Percentiles rank a stretch among this genome's conserved stretches.
Conservation (phyloP, 2,888 invertebrate species). For the Mactromeris polynyma region DNA sequence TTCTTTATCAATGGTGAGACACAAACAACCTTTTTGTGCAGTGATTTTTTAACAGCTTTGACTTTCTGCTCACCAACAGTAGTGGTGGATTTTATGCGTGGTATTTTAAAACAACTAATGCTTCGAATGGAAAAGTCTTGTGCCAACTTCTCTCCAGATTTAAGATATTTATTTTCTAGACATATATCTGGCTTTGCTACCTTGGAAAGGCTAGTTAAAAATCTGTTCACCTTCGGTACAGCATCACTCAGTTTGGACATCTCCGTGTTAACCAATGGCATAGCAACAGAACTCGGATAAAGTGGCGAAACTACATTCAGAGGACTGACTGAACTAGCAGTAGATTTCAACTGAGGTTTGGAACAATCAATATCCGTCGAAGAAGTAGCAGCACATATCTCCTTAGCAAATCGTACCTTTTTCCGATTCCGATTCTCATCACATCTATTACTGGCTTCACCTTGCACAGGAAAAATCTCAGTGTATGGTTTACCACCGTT, state of each 20-base stretch:
- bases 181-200: conserved; percentile 32
- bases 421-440: not conserved
- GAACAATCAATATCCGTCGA: not conserved
- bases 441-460: not conserved
- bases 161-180: conserved; percentile 10
- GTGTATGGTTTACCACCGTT: not conserved
- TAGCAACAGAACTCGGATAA: conserved; percentile 1
- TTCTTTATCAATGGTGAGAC: not conserved
- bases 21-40: not conserved
- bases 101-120: conserved; percentile 6
- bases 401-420: not conserved
- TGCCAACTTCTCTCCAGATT: not conserved
- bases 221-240: conserved; percentile 26
- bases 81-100: not conserved
- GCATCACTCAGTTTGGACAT: not conserved
- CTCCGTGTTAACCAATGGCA: not conserved
- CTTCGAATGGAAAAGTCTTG: not conserved
- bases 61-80: not conserved
- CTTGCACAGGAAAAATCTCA: not conserved
- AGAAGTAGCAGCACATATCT: not conserved
- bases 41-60: not conserved
- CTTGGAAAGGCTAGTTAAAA: conserved; percentile 14
- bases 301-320: not conserved
- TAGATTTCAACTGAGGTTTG: not conserved
- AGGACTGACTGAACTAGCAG: not conserved